A percentile compares a stretch with the other conserved stretches of the same genome.
phyloP scores from a whole-genome alignment of 23 tunicate species.

The Phallusia fumigata region DNA sequence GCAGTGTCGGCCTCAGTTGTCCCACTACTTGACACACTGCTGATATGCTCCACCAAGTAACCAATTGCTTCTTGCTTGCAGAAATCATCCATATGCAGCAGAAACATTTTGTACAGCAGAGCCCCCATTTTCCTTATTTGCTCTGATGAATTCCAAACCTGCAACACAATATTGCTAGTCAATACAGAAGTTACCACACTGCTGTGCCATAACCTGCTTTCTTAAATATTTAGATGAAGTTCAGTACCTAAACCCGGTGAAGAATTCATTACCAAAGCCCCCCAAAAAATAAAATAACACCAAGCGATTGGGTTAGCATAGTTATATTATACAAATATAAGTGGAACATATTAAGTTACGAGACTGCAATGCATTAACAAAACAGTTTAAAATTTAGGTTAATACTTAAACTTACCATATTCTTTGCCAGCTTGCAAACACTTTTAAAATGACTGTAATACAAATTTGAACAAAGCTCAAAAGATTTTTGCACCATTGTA shows the following conservation, averaged over 20 bases:
- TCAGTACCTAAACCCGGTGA: no score
- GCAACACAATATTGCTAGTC: no score
- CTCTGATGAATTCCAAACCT: slow-evolving; percentile 54
- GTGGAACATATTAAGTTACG: no score
- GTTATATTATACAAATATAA: no score
- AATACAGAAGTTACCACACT: no score
- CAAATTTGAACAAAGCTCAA: slow-evolving; percentile 47
- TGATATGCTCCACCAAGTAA: slow-evolving; percentile 52
- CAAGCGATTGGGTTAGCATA: no score
- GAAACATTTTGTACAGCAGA: slow-evolving; percentile 30
- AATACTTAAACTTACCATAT: slow-evolving; percentile 26
- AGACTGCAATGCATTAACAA: no score
- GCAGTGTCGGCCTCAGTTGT: slow-evolving; percentile 68
- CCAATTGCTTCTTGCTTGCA: slow-evolving; percentile 67
- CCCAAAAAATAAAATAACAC: no score
- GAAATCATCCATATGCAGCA: slow-evolving; percentile 58
- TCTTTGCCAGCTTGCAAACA: slow-evolving; percentile 40
- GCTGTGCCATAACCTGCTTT: no score
- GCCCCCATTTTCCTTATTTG: slow-evolving; percentile 38
- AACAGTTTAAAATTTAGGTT: no score
- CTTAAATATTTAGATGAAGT: no score
- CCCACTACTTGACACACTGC: slow-evolving; percentile 30
- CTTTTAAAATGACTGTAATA: slow-evolving; percentile 36
- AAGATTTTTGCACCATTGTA: slow-evolving; percentile 1
- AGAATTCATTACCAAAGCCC: no score